phyloP scores from a whole-genome alignment of 2,888 invertebrate species.

The Balanococcus diminutus region DNA sequence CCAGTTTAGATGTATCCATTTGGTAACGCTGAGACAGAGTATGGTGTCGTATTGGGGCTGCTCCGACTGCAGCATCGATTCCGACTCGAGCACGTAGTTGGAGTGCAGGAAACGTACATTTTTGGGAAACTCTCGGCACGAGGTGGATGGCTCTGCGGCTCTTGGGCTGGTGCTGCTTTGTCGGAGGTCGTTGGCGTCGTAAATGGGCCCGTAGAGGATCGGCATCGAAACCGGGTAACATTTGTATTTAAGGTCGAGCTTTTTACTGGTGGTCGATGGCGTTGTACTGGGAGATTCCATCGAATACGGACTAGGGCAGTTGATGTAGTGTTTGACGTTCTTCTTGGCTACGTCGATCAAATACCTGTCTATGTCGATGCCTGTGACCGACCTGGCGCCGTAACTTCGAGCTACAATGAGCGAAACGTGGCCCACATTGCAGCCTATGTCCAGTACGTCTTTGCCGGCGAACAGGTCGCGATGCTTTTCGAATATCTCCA shows the following conservation, averaged over 20 bases:
- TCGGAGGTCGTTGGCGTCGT: neutral
- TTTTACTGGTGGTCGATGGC: neutral
- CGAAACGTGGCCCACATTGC: slow-evolving; percentile 95
- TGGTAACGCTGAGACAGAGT: slow-evolving; percentile 92
- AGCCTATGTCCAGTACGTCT: slow-evolving; percentile 95
- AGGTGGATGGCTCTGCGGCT: neutral
- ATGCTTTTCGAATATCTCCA: slow-evolving; percentile 80
- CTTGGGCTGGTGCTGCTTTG: neutral
- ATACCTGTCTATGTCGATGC: slow-evolving; percentile 87
- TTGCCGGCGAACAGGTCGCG: slow-evolving; percentile 84
- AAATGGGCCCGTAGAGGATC: slow-evolving; percentile 80
- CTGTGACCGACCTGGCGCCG: slow-evolving; percentile 82
- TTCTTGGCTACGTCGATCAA: slow-evolving; percentile 69
- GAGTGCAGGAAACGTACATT: slow-evolving; percentile 69
- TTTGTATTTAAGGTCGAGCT: slow-evolving; percentile 49
- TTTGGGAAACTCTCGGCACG: slow-evolving; percentile 39
- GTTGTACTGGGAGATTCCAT: slow-evolving; percentile 36
- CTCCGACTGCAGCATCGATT: slow-evolving; percentile 79
- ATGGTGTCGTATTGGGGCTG: slow-evolving; percentile 94
- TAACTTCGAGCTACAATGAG: slow-evolving; percentile 86
- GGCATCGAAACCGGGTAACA: slow-evolving; percentile 80
- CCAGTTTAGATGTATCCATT: slow-evolving; percentile 98
- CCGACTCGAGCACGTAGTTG: slow-evolving; percentile 91
- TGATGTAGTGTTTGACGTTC: slow-evolving; percentile 75
- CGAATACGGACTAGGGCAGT: slow-evolving; percentile 57